Base-by-base conservation (phyloP, 2,113 vertebrate species). In the Natator depressus region DNA sequence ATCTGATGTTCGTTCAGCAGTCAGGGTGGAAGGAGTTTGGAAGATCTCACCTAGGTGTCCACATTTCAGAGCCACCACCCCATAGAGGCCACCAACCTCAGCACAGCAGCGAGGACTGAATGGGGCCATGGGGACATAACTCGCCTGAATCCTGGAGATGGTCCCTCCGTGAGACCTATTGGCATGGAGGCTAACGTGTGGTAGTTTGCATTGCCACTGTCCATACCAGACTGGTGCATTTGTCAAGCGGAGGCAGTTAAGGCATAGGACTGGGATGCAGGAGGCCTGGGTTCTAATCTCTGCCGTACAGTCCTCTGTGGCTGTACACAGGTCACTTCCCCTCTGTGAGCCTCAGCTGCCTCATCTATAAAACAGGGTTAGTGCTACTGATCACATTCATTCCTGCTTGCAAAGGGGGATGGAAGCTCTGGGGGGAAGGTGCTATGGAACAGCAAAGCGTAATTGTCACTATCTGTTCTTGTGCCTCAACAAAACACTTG, bases 1-100 rank as follows among this genome's bases (percentile, higher is more conserved):
- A 2, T 2, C 62, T 69, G 62, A 69, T n/a, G 53, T 1, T 3
- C 1, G 38, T 1, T 69, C 35, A 55, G 14, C 0, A 10, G 38
- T 24, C 38, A 27, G 38, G 75, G 24, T 76, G 75, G 42, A 46
- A 76, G 42, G 75, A 76, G 24, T 46, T 69, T 69, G 65, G 35
- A n/a, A 35, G 65, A 46, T 25, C 72, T 76, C 38, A 22, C 2
- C 38, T 42, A 47, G 10, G 12, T 46, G 42, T 6, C 38, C 24
- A 38, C 17, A 76, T 76, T 46, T 46, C 75, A 47, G 75, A 76
- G 12, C 24, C 42, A 76, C 10, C n/a, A 22, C 5, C n/a, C 10
- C 38, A 42, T 19, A 24, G n/a, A 75, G 5, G n/a, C 38, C 38
- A 42, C 24, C 75, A 47, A 42, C 5, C 75, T 76, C 42, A 46